Evolutionary conservation across 2,113 vertebrate species (phyloP).

Genomic region (Pipa parva): DNA sequence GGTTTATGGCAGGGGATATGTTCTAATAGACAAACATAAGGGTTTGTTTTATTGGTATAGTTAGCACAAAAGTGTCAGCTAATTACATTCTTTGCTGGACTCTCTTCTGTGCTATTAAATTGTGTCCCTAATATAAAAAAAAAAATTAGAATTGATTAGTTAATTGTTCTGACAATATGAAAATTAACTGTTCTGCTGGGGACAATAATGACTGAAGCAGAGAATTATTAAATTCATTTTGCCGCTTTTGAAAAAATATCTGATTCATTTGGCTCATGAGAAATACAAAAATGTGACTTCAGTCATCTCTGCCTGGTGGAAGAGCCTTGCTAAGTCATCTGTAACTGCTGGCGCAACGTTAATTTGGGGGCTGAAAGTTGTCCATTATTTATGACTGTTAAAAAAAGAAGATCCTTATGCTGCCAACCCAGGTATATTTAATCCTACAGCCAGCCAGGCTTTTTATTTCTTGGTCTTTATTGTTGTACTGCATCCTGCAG

Average conservation of each 20-base stretch:
- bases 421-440: too few relatives aligned
- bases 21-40: not conserved
- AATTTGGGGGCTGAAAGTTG: too few relatives aligned
- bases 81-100: not conserved
- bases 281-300: not conserved
- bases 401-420: too few relatives aligned
- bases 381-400: too few relatives aligned
- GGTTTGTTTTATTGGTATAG: not conserved
- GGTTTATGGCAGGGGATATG: not conserved
- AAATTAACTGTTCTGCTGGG: not conserved
- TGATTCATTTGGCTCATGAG: not conserved
- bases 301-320: not conserved
- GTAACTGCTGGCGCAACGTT: too few relatives aligned
- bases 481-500: too few relatives aligned
- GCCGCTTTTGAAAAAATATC: not conserved
- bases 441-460: too few relatives aligned
- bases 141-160: not conserved
- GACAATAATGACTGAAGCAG: not conserved
- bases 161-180: constrained; percentile 3
- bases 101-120: not conserved
- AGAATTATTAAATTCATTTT: not conserved
- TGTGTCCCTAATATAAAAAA: not conserved
- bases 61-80: not conserved
- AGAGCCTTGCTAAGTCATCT: not conserved
- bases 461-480: too few relatives aligned